Percentiles rank a stretch among this genome's conserved stretches.
Conservation (phyloP, 2,888 invertebrate genomes). For the Phragmatobia fuliginosa region DNA sequence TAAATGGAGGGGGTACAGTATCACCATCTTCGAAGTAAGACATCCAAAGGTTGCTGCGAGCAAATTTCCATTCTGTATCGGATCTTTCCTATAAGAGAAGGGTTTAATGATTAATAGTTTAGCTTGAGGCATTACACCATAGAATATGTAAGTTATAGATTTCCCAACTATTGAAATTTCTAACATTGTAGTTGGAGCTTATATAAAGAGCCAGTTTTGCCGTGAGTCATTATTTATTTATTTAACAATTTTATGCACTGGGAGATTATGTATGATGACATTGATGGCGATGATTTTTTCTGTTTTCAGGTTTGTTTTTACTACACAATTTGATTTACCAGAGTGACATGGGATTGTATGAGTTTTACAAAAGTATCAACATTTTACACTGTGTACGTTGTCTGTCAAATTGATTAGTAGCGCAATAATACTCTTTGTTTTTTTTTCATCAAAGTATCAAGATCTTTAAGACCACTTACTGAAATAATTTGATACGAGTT, state of each 20-base stretch:
- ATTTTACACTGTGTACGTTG: neutral
- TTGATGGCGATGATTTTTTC: neutral
- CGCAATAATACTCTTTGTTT: neutral
- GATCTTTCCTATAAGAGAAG: constrained; percentile 91
- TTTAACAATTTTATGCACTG: too few species aligned
- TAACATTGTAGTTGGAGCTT: too few species aligned
- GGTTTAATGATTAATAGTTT: neutral
- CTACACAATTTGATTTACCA: neutral
- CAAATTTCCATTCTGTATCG: constrained; percentile 99
- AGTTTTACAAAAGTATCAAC: neutral
- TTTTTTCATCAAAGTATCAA: neutral
- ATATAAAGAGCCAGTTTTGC: neutral
- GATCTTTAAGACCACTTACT: constrained; percentile 85
- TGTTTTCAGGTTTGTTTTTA: neutral
- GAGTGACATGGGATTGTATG: too few species aligned
- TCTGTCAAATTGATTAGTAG: neutral
- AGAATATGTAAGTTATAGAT: too few species aligned
- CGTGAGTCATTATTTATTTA: neutral
- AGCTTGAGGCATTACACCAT: neutral
- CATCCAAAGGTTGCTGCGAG: constrained; percentile 98
- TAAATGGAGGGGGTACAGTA: constrained; percentile 97
- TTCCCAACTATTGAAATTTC: too few species aligned
- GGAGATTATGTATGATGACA: neutral
- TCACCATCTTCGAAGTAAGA: constrained; percentile 98
- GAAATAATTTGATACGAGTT: constrained; percentile 99